A percentile compares a stretch with the other conserved stretches of the same genome.
Conservation (phyloP, 2,113 vertebrate genomes). For the Triplophysa rosa region DNA sequence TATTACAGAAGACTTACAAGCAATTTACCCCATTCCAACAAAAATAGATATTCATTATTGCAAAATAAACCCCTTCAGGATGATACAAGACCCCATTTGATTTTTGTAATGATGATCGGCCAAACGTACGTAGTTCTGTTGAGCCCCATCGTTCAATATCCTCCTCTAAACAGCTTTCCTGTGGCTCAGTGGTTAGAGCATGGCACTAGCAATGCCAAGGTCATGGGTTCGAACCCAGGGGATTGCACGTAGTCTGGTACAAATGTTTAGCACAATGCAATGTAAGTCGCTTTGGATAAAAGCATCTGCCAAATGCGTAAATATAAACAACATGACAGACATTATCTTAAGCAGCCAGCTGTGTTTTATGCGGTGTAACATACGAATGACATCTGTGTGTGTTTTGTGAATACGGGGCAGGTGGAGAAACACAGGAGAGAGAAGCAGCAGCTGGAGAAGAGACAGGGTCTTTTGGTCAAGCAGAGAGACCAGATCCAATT, state of each 20-base stretch:
- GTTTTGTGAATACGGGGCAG: conserved; percentile 61
- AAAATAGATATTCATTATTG: neutral
- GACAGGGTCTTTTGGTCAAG: conserved; percentile 74
- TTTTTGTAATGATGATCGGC: too few species aligned
- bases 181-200: too few species aligned
- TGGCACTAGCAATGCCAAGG: too few species aligned
- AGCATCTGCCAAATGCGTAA: too few species aligned
- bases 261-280: too few species aligned
- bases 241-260: too few species aligned
- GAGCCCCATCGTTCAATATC: conserved; percentile 6
- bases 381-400: conserved; percentile 21
- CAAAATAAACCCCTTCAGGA: too few species aligned
- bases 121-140: neutral
- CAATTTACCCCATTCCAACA: neutral
- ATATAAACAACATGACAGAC: neutral
- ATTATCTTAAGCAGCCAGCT: conserved; percentile 1
- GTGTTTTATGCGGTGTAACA: neutral
- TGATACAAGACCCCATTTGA: neutral
- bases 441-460: conserved; percentile 80
- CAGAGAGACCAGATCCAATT: conserved; percentile 85
- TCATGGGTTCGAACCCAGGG: too few species aligned
- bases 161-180: neutral
- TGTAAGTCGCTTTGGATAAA: too few species aligned
- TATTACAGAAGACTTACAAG: neutral
- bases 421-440: conserved; percentile 77